These are phyloP conservation scores for Solenodon paradoxus DNA, from an alignment of 2,113 vertebrate species.

Conservation along the genomic window DNA sequence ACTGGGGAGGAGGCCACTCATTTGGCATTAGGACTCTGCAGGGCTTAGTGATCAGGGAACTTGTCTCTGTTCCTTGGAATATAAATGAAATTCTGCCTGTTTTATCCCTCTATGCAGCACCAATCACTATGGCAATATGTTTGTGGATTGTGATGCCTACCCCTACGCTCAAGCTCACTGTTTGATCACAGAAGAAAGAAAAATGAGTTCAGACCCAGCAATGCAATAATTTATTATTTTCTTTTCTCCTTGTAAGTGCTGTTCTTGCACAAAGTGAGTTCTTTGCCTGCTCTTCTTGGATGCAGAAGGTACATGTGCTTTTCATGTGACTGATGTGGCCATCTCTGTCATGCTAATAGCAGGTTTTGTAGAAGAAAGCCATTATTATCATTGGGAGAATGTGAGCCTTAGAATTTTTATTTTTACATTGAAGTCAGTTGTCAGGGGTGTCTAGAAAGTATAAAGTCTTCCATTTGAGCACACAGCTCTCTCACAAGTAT, in stretches of 20 bases:
- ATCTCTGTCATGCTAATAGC: constrained; percentile 79
- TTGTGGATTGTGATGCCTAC: constrained; percentile 35
- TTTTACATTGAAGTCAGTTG: constrained; percentile 78
- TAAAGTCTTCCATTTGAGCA: constrained; percentile 57
- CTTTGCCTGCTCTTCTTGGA: constrained; percentile 79
- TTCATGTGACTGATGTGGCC: constrained; percentile 78
- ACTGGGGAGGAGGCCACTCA: not conserved
- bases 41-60: not conserved
- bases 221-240: constrained; percentile 77
- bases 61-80: constrained; percentile 44
- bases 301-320: constrained; percentile 65
- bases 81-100: not conserved
- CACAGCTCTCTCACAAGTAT: constrained; percentile 48
- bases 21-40: not conserved
- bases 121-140: constrained; percentile 33
- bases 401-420: constrained; percentile 79
- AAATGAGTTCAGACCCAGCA: constrained; percentile 69
- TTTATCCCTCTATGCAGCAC: constrained; percentile 25
- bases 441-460: constrained; percentile 58
- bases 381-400: constrained; percentile 79
- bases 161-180: not conserved
- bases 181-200: constrained; percentile 67
- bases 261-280: constrained; percentile 79
- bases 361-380: constrained; percentile 79
- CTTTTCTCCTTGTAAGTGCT: constrained; percentile 69